Evolutionary conservation across 2,797 vertebrate genomes (phyloP), one percentile per base, ranked within the genome.

Genomic region (Peromyscus attwateri): DNA sequence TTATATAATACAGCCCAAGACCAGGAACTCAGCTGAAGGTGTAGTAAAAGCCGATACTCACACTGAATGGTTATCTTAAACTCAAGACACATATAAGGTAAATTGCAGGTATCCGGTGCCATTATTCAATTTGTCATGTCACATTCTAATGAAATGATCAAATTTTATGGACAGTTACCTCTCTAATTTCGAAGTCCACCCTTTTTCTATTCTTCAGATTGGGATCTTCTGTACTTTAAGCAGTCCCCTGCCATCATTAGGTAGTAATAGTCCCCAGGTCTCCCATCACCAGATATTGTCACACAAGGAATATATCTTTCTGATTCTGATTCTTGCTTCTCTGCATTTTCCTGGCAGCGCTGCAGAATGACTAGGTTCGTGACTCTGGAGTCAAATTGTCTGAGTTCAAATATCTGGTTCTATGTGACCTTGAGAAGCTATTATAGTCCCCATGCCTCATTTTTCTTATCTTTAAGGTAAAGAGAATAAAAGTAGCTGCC

Each of bases 41-140:
- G 21, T 23, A 79, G 62, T 2, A 40, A 64, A 80, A 82, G 57
- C 62, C 4, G 40, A 0, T 77, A 55, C 85, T 66, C 89, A 79
- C 37, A 60, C 2, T 14, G 3, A 89, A n/a, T 71, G 29, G 27
- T 80, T 80, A 87, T 23, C 46, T 70, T 87, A 37, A 87, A 13
- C 84, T 80, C 43, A 87, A 73, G 31, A 40, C n/a, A 68, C 12
- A 52, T 52, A 70, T 27, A 89, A 27, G 60, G 27, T n/a, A 79
- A 81, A 91, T 95, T 76, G 73, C 34, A 82, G 52, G 21, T n/a
- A 92, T 17, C 66, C 9, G 12, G 2, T 21, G 3, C 82, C 73
- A 79, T 93, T 95, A 85, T 2, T 91, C 57, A 90, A 64, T 60
- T 70, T 85, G 85, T 25, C 49, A 76, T 92, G 52, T 91, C 93